Evolutionary conservation across 2,113 vertebrate genomes (phyloP).

Genomic region (Aramus guarauna): DNA sequence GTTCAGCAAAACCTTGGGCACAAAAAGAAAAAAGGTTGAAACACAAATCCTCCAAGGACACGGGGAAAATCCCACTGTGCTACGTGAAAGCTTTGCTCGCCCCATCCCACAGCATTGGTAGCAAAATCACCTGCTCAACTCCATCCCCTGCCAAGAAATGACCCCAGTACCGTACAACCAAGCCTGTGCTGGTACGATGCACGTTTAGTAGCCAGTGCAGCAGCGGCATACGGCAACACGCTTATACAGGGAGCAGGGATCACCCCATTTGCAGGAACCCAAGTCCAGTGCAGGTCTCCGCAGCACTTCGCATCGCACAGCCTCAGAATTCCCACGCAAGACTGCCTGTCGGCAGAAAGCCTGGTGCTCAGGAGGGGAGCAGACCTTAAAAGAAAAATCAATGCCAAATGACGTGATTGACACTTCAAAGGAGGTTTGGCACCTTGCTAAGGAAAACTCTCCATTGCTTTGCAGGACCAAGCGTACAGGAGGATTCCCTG

Average conservation of each 20-base stretch:
- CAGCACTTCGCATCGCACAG: neutral
- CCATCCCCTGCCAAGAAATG: neutral
- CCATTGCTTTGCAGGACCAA: neutral
- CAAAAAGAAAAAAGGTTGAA: neutral
- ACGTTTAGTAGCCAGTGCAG: neutral
- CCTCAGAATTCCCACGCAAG: neutral
- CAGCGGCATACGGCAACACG: rapidly evolving
- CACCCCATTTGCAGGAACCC: neutral
- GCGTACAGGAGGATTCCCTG: neutral
- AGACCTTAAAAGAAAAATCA: neutral
- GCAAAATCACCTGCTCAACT: neutral
- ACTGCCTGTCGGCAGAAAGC: neutral
- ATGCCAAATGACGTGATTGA: neutral
- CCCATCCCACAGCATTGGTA: neutral
- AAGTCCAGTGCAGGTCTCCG: neutral
- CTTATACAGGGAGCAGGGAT: neutral
- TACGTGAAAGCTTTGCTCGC: neutral
- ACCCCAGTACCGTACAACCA: neutral
- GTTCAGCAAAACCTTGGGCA: neutral
- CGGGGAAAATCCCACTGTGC: neutral
- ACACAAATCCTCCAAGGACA: rapidly evolving
- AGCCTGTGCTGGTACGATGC: neutral
- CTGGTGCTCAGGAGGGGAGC: neutral
- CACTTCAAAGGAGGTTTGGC: constrained; percentile 10
- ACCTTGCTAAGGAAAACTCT: neutral